These are phyloP conservation scores for Microctenopoma steveboyesi DNA, from an alignment of 2,797 vertebrate species.

Conservation along the genomic window DNA sequence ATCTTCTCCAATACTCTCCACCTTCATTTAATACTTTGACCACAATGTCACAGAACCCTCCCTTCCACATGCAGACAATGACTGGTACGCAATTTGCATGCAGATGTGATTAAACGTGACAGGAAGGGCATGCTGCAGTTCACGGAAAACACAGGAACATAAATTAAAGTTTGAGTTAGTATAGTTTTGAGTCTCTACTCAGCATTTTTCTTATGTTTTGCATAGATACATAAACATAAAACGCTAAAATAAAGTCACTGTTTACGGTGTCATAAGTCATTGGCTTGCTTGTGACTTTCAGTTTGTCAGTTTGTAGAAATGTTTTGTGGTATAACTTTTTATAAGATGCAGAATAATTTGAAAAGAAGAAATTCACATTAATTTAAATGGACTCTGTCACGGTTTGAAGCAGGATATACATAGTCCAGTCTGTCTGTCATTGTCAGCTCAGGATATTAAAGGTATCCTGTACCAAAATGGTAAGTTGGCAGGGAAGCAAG, in stretches of 20 bases:
- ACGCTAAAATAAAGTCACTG: neutral
- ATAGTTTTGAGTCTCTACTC: neutral
- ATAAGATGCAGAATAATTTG: conserved; percentile 8
- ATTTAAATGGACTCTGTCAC: conserved; percentile 22
- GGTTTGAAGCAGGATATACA: conserved; percentile 41
- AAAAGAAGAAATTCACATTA: conserved; percentile 24
- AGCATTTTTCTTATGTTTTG: conserved; percentile 4
- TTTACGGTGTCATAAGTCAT: neutral
- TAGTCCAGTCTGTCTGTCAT: conserved; percentile 57
- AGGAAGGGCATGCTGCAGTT: conserved; percentile 9
- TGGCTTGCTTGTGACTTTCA: neutral
- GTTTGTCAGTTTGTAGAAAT: neutral
- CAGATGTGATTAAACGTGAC: conserved; percentile 42
- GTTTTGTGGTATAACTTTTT: neutral
- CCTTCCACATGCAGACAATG: conserved; percentile 22
- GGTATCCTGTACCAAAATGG: conserved; percentile 46
- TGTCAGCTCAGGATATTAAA: conserved; percentile 52
- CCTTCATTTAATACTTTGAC: conserved; percentile 51
- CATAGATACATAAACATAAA: neutral
- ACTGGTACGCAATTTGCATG: conserved; percentile 51
- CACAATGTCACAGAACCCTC: conserved; percentile 38
- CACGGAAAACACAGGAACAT: conserved; percentile 4
- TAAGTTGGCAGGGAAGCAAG: conserved; percentile 35
- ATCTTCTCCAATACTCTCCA: conserved; percentile 25
- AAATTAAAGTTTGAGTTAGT: conserved; percentile 2